Percentiles rank a stretch among this genome's conserved stretches.
Conservation (phyloP, 2,797 vertebrate species). For the Tympanoctomys barrerae region DNA sequence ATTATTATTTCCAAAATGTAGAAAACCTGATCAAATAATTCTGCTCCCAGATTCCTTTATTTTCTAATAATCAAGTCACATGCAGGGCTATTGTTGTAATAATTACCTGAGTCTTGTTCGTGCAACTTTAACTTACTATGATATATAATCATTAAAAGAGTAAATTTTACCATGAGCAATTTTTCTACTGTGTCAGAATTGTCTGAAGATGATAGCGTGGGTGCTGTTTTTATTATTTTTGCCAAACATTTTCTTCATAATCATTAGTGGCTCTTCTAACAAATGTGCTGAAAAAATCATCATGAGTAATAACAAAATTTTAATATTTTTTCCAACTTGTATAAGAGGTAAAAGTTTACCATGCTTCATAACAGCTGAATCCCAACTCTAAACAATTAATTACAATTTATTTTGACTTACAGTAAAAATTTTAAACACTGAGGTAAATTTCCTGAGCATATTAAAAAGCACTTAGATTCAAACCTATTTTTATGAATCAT, state of each 20-base stretch:
- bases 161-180: neutral
- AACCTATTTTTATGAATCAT: neutral
- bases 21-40: conserved; percentile 2
- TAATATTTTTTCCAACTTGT: neutral
- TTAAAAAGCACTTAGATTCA: conserved; percentile 54
- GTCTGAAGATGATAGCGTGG: neutral
- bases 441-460: conserved; percentile 49
- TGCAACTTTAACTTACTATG: neutral
- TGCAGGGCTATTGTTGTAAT: neutral
- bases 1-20: neutral
- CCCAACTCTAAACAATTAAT: conserved; percentile 76
- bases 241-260: neutral
- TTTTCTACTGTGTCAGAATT: neutral
- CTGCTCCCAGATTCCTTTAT: neutral
- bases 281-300: neutral
- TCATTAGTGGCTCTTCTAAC: neutral
- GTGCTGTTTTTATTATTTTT: neutral
- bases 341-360: neutral
- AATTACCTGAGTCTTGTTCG: conserved; percentile 34
- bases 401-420: conserved; percentile 78
- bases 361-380: neutral
- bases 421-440: conserved; percentile 61
- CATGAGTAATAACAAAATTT: neutral
- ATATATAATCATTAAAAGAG: neutral
- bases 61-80: conserved; percentile 33